These are phyloP conservation scores for Temnothorax rugatulus DNA, from an alignment of 2,888 invertebrate genomes.

Conservation along the genomic window DNA sequence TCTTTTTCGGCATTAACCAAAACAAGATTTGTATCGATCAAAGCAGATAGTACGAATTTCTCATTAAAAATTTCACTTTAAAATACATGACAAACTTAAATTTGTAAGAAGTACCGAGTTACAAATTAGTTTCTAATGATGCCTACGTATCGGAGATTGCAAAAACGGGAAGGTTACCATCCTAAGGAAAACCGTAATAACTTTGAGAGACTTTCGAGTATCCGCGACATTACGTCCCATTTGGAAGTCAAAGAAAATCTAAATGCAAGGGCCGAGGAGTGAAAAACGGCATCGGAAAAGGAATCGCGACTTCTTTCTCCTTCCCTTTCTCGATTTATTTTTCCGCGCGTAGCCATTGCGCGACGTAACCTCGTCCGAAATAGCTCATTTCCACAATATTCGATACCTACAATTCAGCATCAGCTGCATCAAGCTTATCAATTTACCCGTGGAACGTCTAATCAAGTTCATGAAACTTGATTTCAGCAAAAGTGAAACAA, in stretches of 20 bases:
- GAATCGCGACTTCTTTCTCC: constrained; percentile 54
- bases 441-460: constrained; percentile 26
- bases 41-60: background rate
- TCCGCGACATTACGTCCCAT: constrained; percentile 61
- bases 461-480: constrained; percentile 50
- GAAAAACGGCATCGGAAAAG: constrained; percentile 59
- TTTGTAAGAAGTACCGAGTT: background rate
- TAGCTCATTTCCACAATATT: constrained; percentile 40
- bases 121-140: background rate
- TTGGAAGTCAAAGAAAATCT: constrained; percentile 78
- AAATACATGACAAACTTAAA: background rate
- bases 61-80: background rate
- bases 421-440: constrained; percentile 57
- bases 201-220: constrained; percentile 44
- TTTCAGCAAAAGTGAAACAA: constrained; percentile 18
- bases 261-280: background rate
- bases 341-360: constrained; percentile 25
- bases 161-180: constrained; percentile 27
- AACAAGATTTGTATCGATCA: background rate
- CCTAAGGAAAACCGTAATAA: constrained; percentile 63
- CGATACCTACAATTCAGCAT: constrained; percentile 65
- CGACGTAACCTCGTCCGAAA: constrained; percentile 33
- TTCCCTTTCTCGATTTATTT: constrained; percentile 45
- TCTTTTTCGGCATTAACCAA: too few species aligned
- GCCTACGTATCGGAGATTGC: background rate